A percentile compares a stretch with the other conserved stretches of the same genome.
Evolutionary conservation across 2,888 invertebrate species (phyloP).

Genomic region (Syrista parreyssii): DNA sequence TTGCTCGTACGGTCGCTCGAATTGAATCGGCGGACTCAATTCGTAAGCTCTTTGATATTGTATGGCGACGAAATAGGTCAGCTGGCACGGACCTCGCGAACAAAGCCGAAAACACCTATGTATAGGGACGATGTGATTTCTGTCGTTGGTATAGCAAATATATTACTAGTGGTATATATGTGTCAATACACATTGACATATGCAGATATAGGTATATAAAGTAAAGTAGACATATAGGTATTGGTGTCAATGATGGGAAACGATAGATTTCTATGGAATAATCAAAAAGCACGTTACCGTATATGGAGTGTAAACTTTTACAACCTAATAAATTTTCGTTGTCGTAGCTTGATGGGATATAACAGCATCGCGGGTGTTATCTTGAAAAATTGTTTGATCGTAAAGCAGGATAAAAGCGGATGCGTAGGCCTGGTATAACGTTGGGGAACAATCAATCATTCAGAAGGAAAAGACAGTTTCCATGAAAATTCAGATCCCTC

Average conservation of each 20-base stretch:
- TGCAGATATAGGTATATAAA: not conserved
- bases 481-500: too few species aligned
- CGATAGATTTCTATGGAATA: not conserved
- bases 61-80: constrained; percentile 47
- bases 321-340: not conserved
- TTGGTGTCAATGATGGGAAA: not conserved
- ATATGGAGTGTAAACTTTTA: not conserved
- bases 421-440: not conserved
- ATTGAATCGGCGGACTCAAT: constrained; percentile 36
- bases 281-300: not conserved
- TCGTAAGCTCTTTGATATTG: constrained; percentile 44
- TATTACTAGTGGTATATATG: not conserved
- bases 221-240: not conserved
- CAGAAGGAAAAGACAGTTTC: not conserved
- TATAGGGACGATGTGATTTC: constrained; percentile 38
- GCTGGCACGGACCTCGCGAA: constrained; percentile 32
- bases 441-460: not conserved
- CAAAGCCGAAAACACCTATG: constrained; percentile 36
- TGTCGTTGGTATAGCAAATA: constrained; percentile 20
- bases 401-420: not conserved
- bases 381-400: not conserved
- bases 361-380: not conserved
- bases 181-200: not conserved
- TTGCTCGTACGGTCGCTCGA: constrained; percentile 31
- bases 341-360: not conserved